Conservation (phyloP, 1,140 invertebrate genomes). For the Diprion similis region DNA sequence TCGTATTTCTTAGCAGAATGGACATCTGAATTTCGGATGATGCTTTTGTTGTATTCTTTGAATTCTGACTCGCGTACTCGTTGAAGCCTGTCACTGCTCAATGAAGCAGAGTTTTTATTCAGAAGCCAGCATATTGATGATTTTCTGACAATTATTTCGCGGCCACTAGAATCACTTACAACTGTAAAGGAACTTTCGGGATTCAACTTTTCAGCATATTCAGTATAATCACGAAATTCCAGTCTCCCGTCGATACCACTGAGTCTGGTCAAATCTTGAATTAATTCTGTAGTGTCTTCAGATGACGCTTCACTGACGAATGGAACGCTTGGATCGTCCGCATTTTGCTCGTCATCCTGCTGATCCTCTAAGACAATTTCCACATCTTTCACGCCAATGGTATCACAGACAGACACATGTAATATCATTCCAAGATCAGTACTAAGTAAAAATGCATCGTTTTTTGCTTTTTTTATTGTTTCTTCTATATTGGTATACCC, state of each 20-base stretch:
- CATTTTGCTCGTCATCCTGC: background rate
- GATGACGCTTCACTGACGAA: background rate
- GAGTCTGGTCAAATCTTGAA: background rate
- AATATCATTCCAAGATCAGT: background rate
- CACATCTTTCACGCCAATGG: background rate
- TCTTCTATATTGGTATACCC: background rate
- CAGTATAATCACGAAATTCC: background rate
- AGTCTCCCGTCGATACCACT: background rate
- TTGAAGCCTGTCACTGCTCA: background rate
- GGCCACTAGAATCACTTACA: background rate
- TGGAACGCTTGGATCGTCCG: background rate
- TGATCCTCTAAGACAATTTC: background rate
- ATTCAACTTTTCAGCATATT: background rate
- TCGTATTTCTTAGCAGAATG: background rate
- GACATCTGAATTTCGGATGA: background rate
- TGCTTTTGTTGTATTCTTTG: background rate
- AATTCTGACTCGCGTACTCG: background rate
- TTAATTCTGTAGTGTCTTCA: background rate
- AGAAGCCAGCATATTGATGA: background rate
- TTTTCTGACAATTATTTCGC: background rate
- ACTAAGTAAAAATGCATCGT: background rate
- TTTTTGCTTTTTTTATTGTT: background rate
- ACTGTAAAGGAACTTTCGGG: background rate
- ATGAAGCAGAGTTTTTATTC: background rate
- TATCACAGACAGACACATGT: background rate